Evolutionary conservation across 2,113 vertebrate genomes (phyloP).

Genomic region (Budorcas taxicolor): DNA sequence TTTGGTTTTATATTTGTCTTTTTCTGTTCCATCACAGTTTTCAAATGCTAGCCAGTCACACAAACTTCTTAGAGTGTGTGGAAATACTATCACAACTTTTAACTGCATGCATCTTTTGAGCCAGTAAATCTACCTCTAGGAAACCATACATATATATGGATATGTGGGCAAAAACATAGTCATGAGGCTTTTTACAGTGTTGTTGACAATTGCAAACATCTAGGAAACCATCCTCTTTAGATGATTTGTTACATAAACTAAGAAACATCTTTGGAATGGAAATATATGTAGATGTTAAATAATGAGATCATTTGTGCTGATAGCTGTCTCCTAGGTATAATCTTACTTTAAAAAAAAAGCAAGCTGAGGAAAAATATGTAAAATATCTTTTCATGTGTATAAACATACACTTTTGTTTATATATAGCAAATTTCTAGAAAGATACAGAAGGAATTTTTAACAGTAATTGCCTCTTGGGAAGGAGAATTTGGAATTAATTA

Average conservation of each 20-base stretch:
- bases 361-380: neutral
- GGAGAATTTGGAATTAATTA: slow-evolving; percentile 13
- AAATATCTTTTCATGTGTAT: neutral
- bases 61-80: neutral
- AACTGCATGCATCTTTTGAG: neutral
- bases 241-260: neutral
- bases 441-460: slow-evolving; percentile 1
- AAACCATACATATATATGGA: neutral
- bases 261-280: slow-evolving; percentile 4
- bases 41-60: neutral
- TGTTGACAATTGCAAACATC: neutral
- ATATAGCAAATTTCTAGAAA: slow-evolving; percentile 13
- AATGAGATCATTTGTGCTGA: neutral
- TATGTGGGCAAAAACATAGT: neutral
- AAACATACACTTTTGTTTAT: neutral
- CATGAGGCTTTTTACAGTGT: neutral
- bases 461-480: neutral
- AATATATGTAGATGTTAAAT: neutral
- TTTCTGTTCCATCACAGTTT: neutral
- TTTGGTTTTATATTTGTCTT: neutral
- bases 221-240: neutral
- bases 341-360: neutral
- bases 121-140: neutral
- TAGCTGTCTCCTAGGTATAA: neutral
- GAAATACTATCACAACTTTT: neutral